Conservation (phyloP, 2,113 vertebrate species). For the Aythya baeri region DNA sequence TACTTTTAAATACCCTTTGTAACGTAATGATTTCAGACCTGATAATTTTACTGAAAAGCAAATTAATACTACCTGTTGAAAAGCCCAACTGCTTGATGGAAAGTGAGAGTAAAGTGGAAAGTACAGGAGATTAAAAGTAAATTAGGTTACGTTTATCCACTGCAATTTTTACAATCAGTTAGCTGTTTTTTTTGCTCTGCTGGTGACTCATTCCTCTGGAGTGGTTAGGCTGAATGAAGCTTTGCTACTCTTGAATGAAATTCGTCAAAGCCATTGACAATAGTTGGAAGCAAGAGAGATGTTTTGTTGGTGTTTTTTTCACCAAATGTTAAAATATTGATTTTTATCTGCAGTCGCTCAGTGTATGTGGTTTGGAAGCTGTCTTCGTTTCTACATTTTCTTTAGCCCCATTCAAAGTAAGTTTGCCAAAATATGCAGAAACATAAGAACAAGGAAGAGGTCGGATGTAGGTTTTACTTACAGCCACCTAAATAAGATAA, state of each 20-base stretch:
- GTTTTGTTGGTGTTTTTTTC: neutral
- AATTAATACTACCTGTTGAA: neutral
- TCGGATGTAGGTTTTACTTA: neutral
- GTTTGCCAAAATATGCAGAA: neutral
- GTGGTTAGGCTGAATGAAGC: neutral
- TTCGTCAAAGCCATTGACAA: neutral
- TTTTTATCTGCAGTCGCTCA: slow-evolving; percentile 6
- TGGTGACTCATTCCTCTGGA: neutral
- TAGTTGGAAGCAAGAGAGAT: neutral
- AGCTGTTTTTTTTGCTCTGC: neutral
- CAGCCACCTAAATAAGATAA: neutral
- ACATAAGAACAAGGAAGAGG: neutral
- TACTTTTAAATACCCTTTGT: neutral
- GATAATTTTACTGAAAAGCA: neutral
- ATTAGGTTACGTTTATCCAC: neutral
- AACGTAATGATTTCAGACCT: neutral
- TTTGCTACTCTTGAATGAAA: slow-evolving; percentile 2
- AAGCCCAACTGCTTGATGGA: neutral
- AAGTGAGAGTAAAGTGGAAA: neutral
- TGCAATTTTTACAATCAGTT: neutral
- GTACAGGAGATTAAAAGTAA: neutral
- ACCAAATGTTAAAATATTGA: slow-evolving; percentile 3
- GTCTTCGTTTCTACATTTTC: neutral
- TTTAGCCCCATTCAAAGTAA: neutral
- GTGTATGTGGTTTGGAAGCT: neutral